These are phyloP conservation scores for Solea solea DNA, from an alignment of 2,113 vertebrate species.

Conservation along the genomic window DNA sequence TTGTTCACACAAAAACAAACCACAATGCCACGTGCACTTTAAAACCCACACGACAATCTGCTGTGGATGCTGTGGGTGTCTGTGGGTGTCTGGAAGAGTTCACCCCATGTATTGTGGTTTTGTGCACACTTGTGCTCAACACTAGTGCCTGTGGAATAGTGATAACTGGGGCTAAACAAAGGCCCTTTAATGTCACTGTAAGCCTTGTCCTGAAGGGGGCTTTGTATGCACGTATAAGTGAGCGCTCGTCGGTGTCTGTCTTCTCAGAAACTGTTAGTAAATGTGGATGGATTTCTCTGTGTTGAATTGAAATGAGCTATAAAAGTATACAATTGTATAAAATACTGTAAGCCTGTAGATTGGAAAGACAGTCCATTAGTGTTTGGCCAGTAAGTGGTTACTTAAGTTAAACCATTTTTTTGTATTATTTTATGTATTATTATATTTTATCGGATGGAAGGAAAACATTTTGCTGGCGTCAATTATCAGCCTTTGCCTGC, in stretches of 20 bases:
- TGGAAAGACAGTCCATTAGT: too few relatives aligned
- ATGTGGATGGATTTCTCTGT: slow-evolving; percentile 7
- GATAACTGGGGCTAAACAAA: slow-evolving; percentile 81
- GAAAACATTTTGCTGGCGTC: too few relatives aligned
- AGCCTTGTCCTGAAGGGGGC: slow-evolving; percentile 73
- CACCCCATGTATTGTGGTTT: slow-evolving; percentile 46
- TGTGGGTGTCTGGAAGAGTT: slow-evolving; percentile 59
- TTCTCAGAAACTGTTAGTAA: slow-evolving; percentile 36
- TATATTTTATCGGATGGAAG: too few relatives aligned
- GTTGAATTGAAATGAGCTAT: not conserved
- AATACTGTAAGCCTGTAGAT: too few relatives aligned
- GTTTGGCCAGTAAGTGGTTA: too few relatives aligned
- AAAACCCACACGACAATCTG: slow-evolving; percentile 33
- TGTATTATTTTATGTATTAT: too few relatives aligned
- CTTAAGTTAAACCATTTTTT: too few relatives aligned
- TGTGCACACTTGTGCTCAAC: slow-evolving; percentile 28
- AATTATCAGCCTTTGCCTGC: too few relatives aligned
- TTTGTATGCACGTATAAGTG: slow-evolving; percentile 34
- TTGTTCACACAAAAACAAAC: slow-evolving; percentile 50
- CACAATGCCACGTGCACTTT: slow-evolving; percentile 2
- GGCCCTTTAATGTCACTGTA: slow-evolving; percentile 78
- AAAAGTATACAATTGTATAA: too few relatives aligned
- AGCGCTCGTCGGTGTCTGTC: slow-evolving; percentile 20
- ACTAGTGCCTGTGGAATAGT: slow-evolving; percentile 71
- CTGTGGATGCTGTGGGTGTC: slow-evolving; percentile 34